These are phyloP conservation scores for Gavialis gangeticus DNA, from an alignment of 2,113 vertebrate species.

Conservation along the genomic window DNA sequence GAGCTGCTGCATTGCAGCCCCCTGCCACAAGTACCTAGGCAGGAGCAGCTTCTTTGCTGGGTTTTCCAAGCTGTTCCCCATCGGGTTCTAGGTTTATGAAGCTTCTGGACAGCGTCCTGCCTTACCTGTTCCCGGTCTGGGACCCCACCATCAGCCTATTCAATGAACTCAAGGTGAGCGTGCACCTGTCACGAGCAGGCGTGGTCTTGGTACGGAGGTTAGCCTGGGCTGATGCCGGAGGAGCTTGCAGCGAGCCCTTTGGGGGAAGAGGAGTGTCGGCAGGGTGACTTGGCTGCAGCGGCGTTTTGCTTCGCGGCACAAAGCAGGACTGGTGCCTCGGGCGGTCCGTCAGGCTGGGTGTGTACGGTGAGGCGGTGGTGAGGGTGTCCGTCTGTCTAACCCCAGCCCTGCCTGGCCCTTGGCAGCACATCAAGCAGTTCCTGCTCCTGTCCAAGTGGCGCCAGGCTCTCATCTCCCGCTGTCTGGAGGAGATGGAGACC, in stretches of 20 bases:
- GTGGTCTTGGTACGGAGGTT: too few species aligned
- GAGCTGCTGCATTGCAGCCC: neutral
- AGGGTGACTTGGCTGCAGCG: accelerated
- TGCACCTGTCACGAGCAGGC: neutral
- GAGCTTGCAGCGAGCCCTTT: neutral
- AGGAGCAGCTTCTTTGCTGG: neutral
- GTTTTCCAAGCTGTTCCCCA: neutral
- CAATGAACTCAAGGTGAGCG: conserved; percentile 89
- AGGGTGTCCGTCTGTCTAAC: neutral
- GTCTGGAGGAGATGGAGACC: conserved; percentile 92
- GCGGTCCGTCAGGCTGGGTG: neutral
- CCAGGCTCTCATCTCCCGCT: conserved; percentile 88
- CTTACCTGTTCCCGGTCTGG: conserved; percentile 89
- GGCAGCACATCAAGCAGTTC: conserved; percentile 93
- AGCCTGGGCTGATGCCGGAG: accelerated
- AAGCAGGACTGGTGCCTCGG: too few species aligned
- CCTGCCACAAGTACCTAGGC: neutral
- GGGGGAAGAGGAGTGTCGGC: neutral
- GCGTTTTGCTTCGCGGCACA: too few species aligned
- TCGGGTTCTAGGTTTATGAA: conserved; percentile 86
- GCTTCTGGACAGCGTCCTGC: conserved; percentile 90
- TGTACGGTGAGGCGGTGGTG: too few species aligned
- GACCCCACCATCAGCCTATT: conserved; percentile 92
- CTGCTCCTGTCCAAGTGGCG: conserved; percentile 91
- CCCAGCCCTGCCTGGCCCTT: neutral